A percentile compares a stretch with the other conserved stretches of the same genome.
These are phyloP conservation scores for Salminus brasiliensis DNA, from an alignment of 2,113 vertebrate species.

Conservation along the genomic window DNA sequence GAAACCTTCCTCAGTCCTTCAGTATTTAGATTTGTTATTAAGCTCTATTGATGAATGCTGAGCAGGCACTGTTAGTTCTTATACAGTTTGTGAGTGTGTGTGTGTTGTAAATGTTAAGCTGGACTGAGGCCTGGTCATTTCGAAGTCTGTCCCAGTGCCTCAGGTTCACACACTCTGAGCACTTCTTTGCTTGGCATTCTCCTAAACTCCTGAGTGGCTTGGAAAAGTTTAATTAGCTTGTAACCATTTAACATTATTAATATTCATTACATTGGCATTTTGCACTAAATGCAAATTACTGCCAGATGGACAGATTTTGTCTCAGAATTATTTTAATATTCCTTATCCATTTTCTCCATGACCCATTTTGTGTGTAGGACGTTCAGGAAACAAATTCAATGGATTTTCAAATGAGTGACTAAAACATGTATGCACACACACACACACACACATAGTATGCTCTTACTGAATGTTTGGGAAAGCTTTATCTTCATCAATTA, in stretches of 20 bases:
- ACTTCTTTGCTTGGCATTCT: slow-evolving; percentile 53
- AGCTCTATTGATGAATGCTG: background rate
- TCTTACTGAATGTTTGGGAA: too few relatives aligned
- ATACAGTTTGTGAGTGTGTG: background rate
- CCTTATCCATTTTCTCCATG: background rate
- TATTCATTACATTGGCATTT: slow-evolving; percentile 61
- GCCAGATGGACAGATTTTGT: slow-evolving; percentile 53
- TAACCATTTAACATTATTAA: slow-evolving; percentile 54
- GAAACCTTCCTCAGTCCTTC: background rate
- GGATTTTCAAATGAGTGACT: background rate
- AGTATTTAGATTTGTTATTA: background rate
- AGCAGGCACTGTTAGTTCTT: background rate
- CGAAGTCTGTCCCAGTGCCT: background rate
- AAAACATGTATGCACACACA: background rate
- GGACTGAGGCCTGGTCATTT: background rate
- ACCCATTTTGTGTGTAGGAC: slow-evolving; percentile 18
- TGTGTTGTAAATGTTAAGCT: background rate
- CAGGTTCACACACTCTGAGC: slow-evolving; percentile 25
- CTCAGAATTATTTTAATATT: slow-evolving; percentile 25
- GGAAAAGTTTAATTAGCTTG: slow-evolving; percentile 48
- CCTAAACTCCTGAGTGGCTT: slow-evolving; percentile 31
- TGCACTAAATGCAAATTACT: slow-evolving; percentile 54
- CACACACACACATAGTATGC: background rate
- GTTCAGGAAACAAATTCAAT: background rate
- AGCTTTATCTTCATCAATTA: too few relatives aligned